A percentile compares a stretch with the other conserved stretches of the same genome.
These are phyloP conservation scores for Austrofundulus limnaeus DNA, from an alignment of 2,113 vertebrate genomes.

Conservation along the genomic window DNA sequence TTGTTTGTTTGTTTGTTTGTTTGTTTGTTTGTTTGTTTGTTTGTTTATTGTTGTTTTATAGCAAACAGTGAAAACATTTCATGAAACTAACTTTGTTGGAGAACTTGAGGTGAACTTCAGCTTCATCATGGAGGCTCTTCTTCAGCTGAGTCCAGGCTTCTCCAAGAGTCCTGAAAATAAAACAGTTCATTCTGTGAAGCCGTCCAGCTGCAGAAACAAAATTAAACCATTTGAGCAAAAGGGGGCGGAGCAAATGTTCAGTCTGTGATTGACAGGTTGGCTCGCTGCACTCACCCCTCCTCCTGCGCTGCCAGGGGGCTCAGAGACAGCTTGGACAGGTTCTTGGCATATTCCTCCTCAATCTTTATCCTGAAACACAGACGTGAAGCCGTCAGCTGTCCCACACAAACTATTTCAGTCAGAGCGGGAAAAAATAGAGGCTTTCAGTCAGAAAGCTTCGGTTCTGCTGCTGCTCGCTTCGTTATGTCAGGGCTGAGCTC, in stretches of 20 bases:
- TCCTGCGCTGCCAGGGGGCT: constrained; percentile 93
- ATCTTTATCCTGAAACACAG: constrained; percentile 91
- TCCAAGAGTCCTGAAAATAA: constrained; percentile 86
- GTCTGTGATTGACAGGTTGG: too few relatives aligned
- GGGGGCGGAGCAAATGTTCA: too few relatives aligned
- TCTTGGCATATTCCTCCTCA: constrained; percentile 98
- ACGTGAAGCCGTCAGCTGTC: constrained; percentile 13
- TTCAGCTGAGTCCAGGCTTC: constrained; percentile 96
- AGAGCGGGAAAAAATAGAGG: background rate
- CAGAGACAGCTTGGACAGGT: constrained; percentile 95
- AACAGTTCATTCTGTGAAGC: too few relatives aligned
- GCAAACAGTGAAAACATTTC: too few relatives aligned
- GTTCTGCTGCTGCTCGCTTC: background rate
- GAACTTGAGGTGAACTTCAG: constrained; percentile 98
- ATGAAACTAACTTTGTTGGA: constrained; percentile 87
- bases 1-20: too few relatives aligned
- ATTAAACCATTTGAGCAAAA: too few relatives aligned
- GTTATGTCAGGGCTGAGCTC: background rate
- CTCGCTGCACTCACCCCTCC: constrained; percentile 85
- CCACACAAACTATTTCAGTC: constrained; percentile 2
- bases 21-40: too few relatives aligned
- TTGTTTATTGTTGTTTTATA: too few relatives aligned
- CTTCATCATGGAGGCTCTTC: constrained; percentile 95
- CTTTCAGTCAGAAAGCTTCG: rapidly evolving
- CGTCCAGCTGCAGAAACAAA: too few relatives aligned